Base-by-base conservation (phyloP, 2,113 vertebrate species). In the Heterochromis multidens region DNA sequence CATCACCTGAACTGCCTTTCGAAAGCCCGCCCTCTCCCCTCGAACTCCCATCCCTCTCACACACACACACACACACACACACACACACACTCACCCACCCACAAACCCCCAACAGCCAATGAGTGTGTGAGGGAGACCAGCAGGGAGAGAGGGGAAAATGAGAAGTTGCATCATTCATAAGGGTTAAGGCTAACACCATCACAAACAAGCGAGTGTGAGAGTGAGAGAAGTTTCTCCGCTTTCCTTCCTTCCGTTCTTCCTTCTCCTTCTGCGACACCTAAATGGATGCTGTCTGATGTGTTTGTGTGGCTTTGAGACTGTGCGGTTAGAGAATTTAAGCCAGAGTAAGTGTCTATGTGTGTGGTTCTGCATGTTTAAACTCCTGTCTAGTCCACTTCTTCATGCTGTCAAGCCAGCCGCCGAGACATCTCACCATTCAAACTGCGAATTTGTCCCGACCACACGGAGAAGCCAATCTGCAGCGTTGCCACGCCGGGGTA, bases 1-100 rank as follows among this genome's bases (percentile, higher is more conserved):
- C 95, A 96, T 96, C 95, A 97, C 96, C 96, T 97, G 93, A 93
- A 87, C 86, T 88, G 96, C 93, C 96, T 95, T 65, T 77, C 35
- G 3, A 80, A 87, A 86, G 8, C n/a, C 74, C 58, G 3, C 84
- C 70, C 84, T 74, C 46, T 54, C 58, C 57, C 74, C 9, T 13
- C 4, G 81, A 78, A 52, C 43, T 72, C 29, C 29, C 67, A 52
- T 10, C n/a, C 27, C 59, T 31, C 5, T 23, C 54, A 57, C 54
- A 23, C 9, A n/a, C 54, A 21, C 52, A 54, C 19, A 21, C 25
- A 54, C 81, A 81, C 81, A 72, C 60, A 43, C 83, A 54, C 43
- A 88, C 67, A 77, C 80, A 81, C 80, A 83, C 82, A 54, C 61
- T 72, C 49, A 11, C 40, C 74, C 78, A 81, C 25, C 81, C 83